Evolutionary conservation across 64 coral and sea anemone species (phyloP), one percentile per base, ranked within the genome.

Genomic region (Stylophora pistillata): DNA sequence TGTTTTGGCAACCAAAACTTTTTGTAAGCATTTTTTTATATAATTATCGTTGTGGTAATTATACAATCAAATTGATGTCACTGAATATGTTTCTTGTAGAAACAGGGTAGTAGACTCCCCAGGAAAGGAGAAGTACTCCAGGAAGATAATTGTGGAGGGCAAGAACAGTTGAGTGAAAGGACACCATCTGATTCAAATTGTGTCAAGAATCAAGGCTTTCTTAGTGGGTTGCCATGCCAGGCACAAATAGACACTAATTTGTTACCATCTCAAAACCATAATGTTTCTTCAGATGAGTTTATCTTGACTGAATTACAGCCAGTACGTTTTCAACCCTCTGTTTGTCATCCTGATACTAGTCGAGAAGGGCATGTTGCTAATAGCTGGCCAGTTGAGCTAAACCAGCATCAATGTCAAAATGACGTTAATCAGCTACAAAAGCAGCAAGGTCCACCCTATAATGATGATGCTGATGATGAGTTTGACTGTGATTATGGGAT

Each of bases 231-330:
- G 10, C 15, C 27, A 17, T 28, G 16, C 69, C 33, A 13, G 31
- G 14, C 20, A 15, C 59, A 1, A 41, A 20, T 3, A 0, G 15
- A 84, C 23, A 27, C 26, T 69, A 53, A 69, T 63, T 29, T 68
- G 0, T 2, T 69, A 4, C 60, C 21, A 84, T 11, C 62, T 53
- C 34, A 65, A 54, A 53, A 34, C 10, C 12, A 32, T 65, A 70
- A 69, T 47, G 3, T 54, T 32, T 53, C 33, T 15, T 70, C 80
- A 66, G 60, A 84, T 27, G 61, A 84, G 41, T 68, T 69, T 5
- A 53, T 34, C 32, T 53, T 84, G n/a, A 68, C 62, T 53, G 80
- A 84, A 70, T 65, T 84, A 70, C 62, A 84, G 53, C 62, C 80
- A 70, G 31, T 68, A 21, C 15, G 27, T 69, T 18, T 41, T 47